Conservation (phyloP, 2,113 vertebrate genomes). For the Merops nubicus region DNA sequence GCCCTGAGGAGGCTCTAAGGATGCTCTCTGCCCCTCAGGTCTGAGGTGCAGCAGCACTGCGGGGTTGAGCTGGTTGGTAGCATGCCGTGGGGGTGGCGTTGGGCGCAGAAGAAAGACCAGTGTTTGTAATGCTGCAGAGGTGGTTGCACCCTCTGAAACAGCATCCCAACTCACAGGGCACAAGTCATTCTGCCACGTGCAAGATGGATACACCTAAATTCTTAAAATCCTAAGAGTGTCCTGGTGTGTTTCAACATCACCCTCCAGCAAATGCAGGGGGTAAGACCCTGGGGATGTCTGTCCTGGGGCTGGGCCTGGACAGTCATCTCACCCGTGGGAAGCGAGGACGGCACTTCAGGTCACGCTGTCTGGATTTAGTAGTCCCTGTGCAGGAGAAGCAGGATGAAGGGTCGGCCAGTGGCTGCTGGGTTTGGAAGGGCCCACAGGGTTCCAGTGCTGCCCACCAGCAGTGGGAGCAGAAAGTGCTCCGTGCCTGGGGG, state of each 20-base stretch:
- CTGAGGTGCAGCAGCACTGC: background rate
- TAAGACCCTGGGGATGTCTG: background rate
- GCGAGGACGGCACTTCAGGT: background rate
- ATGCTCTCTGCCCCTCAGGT: background rate
- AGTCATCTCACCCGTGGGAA: fast-evolving
- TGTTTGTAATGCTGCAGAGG: fast-evolving
- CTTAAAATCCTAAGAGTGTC: background rate
- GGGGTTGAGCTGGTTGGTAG: background rate
- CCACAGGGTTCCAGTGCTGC: background rate
- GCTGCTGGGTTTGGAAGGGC: background rate
- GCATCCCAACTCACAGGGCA: fast-evolving
- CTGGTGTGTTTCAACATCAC: background rate
- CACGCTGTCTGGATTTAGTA: fast-evolving
- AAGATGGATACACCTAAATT: background rate
- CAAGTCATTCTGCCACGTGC: fast-evolving
- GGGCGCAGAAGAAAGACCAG: background rate
- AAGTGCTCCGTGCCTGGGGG: background rate
- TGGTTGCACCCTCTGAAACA: background rate
- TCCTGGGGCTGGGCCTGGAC: fast-evolving
- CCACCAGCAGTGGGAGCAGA: background rate
- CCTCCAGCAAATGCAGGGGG: background rate
- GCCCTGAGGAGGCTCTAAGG: background rate
- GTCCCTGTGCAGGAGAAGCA: background rate
- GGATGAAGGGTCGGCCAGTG: background rate
- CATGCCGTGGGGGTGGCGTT: fast-evolving